Conservation (phyloP, 2,797 vertebrate species). For the Ctenopoma multispine region DNA sequence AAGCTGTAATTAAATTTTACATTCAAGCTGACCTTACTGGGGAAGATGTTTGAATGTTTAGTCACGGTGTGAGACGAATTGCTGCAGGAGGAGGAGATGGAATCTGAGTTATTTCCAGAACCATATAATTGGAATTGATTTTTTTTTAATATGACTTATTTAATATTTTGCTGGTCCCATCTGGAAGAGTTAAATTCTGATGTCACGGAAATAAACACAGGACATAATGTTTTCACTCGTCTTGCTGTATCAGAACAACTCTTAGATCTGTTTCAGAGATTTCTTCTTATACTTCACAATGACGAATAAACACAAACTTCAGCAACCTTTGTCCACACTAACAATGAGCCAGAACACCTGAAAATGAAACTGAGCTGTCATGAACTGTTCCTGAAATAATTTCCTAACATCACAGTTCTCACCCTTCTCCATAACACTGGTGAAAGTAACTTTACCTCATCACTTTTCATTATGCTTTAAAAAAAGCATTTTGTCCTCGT, state of each 20-base stretch:
- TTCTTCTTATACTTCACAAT: conserved; percentile 42
- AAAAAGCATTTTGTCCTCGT: neutral
- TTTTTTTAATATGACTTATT: conserved; percentile 39
- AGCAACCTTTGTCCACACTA: conserved; percentile 19
- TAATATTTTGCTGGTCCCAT: conserved; percentile 31
- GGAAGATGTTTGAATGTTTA: conserved; percentile 46
- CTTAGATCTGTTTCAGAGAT: conserved; percentile 4
- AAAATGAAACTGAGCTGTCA: conserved; percentile 32
- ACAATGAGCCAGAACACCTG: conserved; percentile 30
- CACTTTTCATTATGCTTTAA: conserved; percentile 7
- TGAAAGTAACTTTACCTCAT: conserved; percentile 2
- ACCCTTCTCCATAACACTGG: neutral
- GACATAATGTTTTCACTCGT: conserved; percentile 14
- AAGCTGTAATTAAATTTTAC: conserved; percentile 45
- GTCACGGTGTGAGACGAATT: conserved; percentile 40
- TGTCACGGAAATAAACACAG: conserved; percentile 56
- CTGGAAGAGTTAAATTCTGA: conserved; percentile 50
- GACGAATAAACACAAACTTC: conserved; percentile 28
- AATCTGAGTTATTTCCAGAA: conserved; percentile 43
- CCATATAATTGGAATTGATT: conserved; percentile 64
- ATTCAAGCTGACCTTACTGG: conserved; percentile 42
- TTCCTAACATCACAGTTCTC: conserved; percentile 5
- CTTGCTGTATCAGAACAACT: neutral
- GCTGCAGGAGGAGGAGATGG: conserved; percentile 26
- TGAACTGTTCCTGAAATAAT: conserved; percentile 5